These are phyloP conservation scores for Ceramica pisi DNA, from an alignment of 2,888 invertebrate genomes.

Conservation along the genomic window DNA sequence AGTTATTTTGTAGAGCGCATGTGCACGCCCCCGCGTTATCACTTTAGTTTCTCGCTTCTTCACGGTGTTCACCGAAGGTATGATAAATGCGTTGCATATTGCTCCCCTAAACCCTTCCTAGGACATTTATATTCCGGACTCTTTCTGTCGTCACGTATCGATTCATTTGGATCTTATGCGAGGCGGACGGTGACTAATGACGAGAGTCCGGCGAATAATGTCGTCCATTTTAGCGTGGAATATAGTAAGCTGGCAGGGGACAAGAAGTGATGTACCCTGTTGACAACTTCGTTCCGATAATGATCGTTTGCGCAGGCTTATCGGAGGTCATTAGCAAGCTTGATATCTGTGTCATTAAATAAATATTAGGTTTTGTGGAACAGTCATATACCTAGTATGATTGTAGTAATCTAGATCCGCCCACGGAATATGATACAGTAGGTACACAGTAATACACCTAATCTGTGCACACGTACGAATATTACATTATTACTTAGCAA, in stretches of 20 bases:
- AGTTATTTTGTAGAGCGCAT: conserved; percentile 30
- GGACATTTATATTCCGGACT: conserved; percentile 58
- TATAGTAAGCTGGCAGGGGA: conserved; percentile 50
- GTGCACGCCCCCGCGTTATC: conserved; percentile 42
- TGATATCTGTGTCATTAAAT: conserved; percentile 53
- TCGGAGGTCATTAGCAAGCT: conserved; percentile 51
- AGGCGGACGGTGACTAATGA: conserved; percentile 66
- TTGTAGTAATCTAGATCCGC: conserved; percentile 50
- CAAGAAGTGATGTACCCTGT: conserved; percentile 58
- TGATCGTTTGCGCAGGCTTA: conserved; percentile 47
- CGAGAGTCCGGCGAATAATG: conserved; percentile 61
- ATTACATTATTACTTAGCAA: conserved; percentile 21
- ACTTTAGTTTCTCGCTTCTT: conserved; percentile 21
- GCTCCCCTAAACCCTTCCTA: conserved; percentile 52
- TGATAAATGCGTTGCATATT: conserved; percentile 60
- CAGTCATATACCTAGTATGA: conserved; percentile 29
- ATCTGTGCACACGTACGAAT: conserved; percentile 18
- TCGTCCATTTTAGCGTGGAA: conserved; percentile 53
- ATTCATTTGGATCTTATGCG: conserved; percentile 67
- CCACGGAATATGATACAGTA: conserved; percentile 58
- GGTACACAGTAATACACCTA: conserved; percentile 18
- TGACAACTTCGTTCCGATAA: conserved; percentile 58
- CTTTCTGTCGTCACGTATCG: conserved; percentile 65
- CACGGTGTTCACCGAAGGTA: conserved; percentile 32
- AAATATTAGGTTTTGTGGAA: conserved; percentile 50